Conservation (phyloP, 2,888 invertebrate species). For the Acleris holmiana region DNA sequence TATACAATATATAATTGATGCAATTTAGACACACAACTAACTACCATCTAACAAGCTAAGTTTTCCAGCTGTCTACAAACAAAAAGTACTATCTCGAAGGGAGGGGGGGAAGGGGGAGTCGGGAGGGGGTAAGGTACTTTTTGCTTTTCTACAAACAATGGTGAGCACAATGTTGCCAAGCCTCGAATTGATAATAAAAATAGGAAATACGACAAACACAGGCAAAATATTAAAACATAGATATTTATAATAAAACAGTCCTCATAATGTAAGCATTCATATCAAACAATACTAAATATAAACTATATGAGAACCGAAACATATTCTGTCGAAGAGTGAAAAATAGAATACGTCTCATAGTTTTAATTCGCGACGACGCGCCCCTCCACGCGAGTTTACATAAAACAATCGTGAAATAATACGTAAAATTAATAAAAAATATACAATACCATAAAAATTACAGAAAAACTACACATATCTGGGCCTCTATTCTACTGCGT, state of each 20-base stretch:
- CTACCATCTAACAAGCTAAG: slow-evolving; percentile 75
- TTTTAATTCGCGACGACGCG: too few species aligned
- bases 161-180: slow-evolving; percentile 85
- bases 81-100: slow-evolving; percentile 61
- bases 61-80: slow-evolving; percentile 74
- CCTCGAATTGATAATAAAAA: slow-evolving; percentile 83
- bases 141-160: slow-evolving; percentile 68
- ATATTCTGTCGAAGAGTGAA: slow-evolving; percentile 30
- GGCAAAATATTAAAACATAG: slow-evolving; percentile 66
- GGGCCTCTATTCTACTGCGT: too few species aligned
- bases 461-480: too few species aligned
- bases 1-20: slow-evolving; percentile 53
- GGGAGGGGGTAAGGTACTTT: slow-evolving; percentile 54
- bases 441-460: too few species aligned
- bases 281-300: not conserved
- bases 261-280: slow-evolving; percentile 28
- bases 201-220: slow-evolving; percentile 73
- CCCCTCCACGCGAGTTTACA: too few species aligned
- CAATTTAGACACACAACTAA: slow-evolving; percentile 68
- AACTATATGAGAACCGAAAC: slow-evolving; percentile 21
- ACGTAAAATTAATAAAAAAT: too few species aligned
- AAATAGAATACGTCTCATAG: not conserved
- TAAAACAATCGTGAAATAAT: too few species aligned
- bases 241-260: slow-evolving; percentile 48
- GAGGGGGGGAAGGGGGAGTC: too few species aligned